Conservation (phyloP, 2,888 invertebrate species). For the Drosophila kambysellisi region DNA sequence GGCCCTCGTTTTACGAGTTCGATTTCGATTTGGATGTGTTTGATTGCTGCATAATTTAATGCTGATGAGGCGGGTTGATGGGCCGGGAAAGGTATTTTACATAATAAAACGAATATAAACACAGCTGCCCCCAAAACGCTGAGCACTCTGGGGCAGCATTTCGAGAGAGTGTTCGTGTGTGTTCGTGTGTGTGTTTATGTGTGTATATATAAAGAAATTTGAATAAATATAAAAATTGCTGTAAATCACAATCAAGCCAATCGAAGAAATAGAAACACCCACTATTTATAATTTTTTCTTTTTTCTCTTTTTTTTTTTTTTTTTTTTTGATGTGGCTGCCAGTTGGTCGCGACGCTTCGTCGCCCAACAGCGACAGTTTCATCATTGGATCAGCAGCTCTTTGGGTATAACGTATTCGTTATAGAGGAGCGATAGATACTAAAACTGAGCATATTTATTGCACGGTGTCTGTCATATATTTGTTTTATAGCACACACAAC, state of each 20-base stretch:
- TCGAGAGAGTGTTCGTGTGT: constrained; percentile 8
- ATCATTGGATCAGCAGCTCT: constrained; percentile 59
- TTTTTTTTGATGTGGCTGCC: constrained; percentile 35
- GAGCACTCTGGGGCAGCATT: constrained; percentile 20
- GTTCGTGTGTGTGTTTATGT: constrained; percentile 31
- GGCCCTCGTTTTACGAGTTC: constrained; percentile 7
- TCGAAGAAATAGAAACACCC: constrained; percentile 75
- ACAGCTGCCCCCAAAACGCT: constrained; percentile 41
- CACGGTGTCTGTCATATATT: constrained; percentile 73
- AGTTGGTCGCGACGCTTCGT: constrained; percentile 58
- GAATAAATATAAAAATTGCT: constrained; percentile 74
- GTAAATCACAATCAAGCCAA: constrained; percentile 81
- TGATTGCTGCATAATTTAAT: constrained; percentile 73
- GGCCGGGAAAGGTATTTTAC: constrained; percentile 77
- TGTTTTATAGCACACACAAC: constrained; percentile 71
- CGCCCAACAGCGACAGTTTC: constrained; percentile 60
- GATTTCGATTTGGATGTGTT: constrained; percentile 40
- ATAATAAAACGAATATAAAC: constrained; percentile 76
- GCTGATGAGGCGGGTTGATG: constrained; percentile 69
- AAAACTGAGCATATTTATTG: constrained; percentile 70
- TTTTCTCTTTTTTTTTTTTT: constrained; percentile 9
- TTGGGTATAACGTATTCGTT: constrained; percentile 25
- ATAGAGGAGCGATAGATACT: constrained; percentile 26
- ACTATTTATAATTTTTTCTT: constrained; percentile 68
- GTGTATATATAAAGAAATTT: constrained; percentile 55